Base-by-base conservation (phyloP, 2,888 invertebrate species). In the Hofmannophila pseudospretella region DNA sequence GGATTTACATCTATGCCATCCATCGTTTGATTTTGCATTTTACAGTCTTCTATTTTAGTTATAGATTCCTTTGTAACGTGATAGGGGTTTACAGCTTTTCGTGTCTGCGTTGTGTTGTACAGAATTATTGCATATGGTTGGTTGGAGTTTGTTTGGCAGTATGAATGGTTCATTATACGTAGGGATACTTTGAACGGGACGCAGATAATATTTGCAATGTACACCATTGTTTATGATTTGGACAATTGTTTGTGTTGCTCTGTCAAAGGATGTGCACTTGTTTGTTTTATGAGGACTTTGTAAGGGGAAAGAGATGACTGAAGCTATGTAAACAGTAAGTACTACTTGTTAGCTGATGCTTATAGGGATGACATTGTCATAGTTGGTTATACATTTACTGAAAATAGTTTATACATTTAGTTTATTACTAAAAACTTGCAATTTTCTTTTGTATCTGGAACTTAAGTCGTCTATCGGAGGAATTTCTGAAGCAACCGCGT, bases 91-190 rank as follows among this genome's bases (percentile, higher is more conserved):
- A 64, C 46, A 56, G 55, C 72, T 53, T 59, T 74, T 57, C 55
- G 51, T 54, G 51, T 59, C 63, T 65, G 58, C 50, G 51, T 49
- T 45, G 48, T 46, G 39, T 50, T 54, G 72, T 70, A 70, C 71
- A 62, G 78, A 85, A 86, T 85, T 85, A 85, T 86, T 86, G 82
- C 84, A 78, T 85, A 85, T 82, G 86, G 84, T 82, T 81, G 84
- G 85, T 73, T 72, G 85, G 78, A 82, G 77, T 78, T 75, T 84
- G 85, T 85, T 85, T 85, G 82, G 70, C 63, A 76, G 82, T 67
- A 79, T 85, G 86, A 27, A 86, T 85, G 86, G 80, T 79, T 86
- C 85, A 79, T 86, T 85, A 86, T 86, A 68, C 66, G 76, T 68
- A 63, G 82, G 80, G 80, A 76, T 79, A 76, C 75, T 76, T 73